Evolutionary conservation across 2,797 vertebrate genomes (phyloP), one percentile per base, ranked within the genome.

Genomic region (Phoeniculus purpureus): DNA sequence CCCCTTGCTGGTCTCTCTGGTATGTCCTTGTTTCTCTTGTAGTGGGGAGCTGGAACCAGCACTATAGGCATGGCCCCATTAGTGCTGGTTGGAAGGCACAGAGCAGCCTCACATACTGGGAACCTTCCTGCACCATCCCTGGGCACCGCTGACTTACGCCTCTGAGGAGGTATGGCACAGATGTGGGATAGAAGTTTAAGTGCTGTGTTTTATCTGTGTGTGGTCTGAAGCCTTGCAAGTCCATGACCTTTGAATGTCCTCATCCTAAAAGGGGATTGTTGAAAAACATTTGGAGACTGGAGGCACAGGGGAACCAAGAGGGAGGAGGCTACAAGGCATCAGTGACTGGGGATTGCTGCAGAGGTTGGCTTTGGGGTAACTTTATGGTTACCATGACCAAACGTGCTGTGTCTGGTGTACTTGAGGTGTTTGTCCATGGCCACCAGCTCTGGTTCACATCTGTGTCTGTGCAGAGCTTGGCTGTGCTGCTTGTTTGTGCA

Each of bases 21-120:
- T 0, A 0, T 40, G 1, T 43, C 52, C 15, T 2, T 9, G 3
- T 12, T 5, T 62, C 19, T 17, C 31, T 15, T 0, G 7, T 3
- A 2, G 19, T 4, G 48, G 22, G n/a, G 15, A 59, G 3, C 23
- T 52, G 66, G 27, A 45, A 8, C 8, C 34, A 9, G 27, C 58
- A 3, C 9, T 21, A 3, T n/a, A 47, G 29, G 26, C 11, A 25
- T 62, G 48, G n/a, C 40, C 66, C 16, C n/a, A 25, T 13, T n/a
- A 56, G 50, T 48, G 32, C 55, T 51, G 51, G 43, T 11, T 7
- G 18, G 48, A 37, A 27, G 32, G 31, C 6, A 22, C 2, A 15
- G 16, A 13, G 37, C 47, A 7, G 47, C 7, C 12, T 7, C 17
- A 2, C 1, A 26, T 2, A 34, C 72, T 47, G 45, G 45, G 45